phyloP scores from a whole-genome alignment of 2,797 vertebrate genomes.

The Thamnophis elegans region DNA sequence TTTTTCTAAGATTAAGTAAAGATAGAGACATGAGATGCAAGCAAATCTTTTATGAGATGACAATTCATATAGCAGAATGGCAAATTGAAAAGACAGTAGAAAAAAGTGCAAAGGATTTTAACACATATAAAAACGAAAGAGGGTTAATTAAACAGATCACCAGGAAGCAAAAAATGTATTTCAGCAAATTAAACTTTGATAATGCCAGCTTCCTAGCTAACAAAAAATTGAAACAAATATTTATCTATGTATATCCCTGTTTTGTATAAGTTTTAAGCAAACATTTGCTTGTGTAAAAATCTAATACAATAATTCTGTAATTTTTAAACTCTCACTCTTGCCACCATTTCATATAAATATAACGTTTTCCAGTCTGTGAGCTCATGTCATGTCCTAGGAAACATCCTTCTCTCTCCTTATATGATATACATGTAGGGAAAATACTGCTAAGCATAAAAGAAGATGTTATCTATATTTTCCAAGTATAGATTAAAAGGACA shows the following conservation, averaged over 20 bases:
- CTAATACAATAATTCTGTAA: background rate
- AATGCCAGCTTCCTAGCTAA: background rate
- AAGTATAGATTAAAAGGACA: background rate
- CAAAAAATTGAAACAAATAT: background rate
- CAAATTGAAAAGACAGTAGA: background rate
- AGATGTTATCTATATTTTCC: slow-evolving; percentile 7
- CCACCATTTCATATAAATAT: background rate
- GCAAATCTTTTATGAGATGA: background rate
- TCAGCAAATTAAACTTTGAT: background rate
- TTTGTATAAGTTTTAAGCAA: background rate
- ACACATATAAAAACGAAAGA: background rate
- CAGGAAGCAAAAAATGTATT: background rate
- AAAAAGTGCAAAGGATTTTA: background rate
- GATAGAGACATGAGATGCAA: background rate
- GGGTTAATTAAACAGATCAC: background rate
- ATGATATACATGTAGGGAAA: background rate
- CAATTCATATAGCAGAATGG: background rate
- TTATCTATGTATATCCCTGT: background rate
- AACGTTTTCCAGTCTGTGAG: background rate
- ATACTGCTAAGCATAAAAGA: background rate
- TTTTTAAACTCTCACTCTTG: background rate
- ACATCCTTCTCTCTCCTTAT: slow-evolving; percentile 2
- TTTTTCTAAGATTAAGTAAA: background rate
- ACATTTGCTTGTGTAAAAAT: background rate
- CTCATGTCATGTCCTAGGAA: background rate